Base-by-base conservation (phyloP, 2,888 invertebrate species). In the Cantharis flavilabris region DNA sequence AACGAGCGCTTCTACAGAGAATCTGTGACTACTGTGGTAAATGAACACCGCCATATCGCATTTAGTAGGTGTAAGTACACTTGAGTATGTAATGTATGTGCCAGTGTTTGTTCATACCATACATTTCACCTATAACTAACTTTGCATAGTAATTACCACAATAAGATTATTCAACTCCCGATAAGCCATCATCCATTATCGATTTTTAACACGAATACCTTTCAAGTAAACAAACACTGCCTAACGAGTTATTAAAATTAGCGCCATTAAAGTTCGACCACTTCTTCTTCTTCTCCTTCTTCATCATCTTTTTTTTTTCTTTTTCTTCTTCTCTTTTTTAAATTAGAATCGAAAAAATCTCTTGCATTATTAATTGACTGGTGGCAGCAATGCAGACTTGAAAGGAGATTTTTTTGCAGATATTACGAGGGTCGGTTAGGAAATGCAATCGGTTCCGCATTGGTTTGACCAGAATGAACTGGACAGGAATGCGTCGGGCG, bases 1-100 rank as follows among this genome's bases (percentile, higher is more conserved):
- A 81, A 81, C 78, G 79, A 78, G 77, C 78, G 76, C 80, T 81
- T 77, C 80, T 73, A 77, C 78, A 79, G 74, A 75, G 76, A 78
- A 81, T 82, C 83, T 79, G 80, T 78, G 78, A 81, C 82, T 81
- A 83, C 82, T 77, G 82, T 79, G 75, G 81, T 82, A 83, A 82
- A 81, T 80, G 77, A 71, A 81, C 75, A 80, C 79, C 72, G 79
- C 76, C 71, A 75, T 72, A 77, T 76, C 76, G 77, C 76, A 79
- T 73, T 76, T 76, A 75, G 49, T 70, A 69, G 33, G 33, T 33
- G 33, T 69, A 30, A 70, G 28, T 70, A 49, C 70, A 71, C 63
- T 63, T 14, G 20, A 71, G 69, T 69, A 76, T 71, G 62, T 65
- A 71, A 69, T 69, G 75, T 72, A 71, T 72, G 75, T 76, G 71